Evolutionary conservation across 2,113 vertebrate genomes (phyloP).

Genomic region (Corvus cornix): DNA sequence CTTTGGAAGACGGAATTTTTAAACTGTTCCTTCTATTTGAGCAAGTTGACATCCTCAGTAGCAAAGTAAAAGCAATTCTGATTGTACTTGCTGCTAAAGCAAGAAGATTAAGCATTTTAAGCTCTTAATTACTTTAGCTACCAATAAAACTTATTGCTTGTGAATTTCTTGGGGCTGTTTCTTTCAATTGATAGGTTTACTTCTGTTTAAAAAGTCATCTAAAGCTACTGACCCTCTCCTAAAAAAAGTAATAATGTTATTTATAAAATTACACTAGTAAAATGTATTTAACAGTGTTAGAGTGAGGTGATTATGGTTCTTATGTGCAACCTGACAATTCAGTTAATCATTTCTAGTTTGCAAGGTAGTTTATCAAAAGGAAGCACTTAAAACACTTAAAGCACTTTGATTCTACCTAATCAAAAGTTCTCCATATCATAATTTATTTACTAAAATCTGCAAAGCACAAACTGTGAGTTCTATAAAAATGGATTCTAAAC

Average conservation of each 20-base stretch:
- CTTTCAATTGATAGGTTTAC: slow-evolving; percentile 19
- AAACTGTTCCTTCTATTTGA: not conserved
- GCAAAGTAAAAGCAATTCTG: not conserved
- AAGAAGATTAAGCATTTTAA: not conserved
- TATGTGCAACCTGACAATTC: slow-evolving; percentile 33
- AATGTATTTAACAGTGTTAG: not conserved
- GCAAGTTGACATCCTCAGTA: not conserved
- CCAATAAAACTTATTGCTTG: slow-evolving; percentile 8
- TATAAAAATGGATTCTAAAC: slow-evolving; percentile 1
- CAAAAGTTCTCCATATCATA: not conserved
- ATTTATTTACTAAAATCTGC: slow-evolving; percentile 26
- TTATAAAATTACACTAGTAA: not conserved
- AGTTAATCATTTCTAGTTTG: slow-evolving; percentile 40
- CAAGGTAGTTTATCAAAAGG: not conserved
- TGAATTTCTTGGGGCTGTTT: slow-evolving; percentile 24
- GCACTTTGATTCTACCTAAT: slow-evolving; percentile 7
- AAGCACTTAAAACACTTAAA: not conserved
- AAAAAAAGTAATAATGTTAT: slow-evolving; percentile 3
- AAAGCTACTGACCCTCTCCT: slow-evolving; percentile 9
- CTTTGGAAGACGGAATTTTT: not conserved
- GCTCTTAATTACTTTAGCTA: slow-evolving; percentile 16
- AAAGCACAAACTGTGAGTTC: slow-evolving; percentile 5
- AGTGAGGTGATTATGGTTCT: slow-evolving; percentile 12
- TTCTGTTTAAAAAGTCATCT: slow-evolving; percentile 20
- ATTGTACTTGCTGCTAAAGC: not conserved